Percentiles rank a stretch among this genome's conserved stretches.
These are phyloP conservation scores for Orthosia gothica DNA, from an alignment of 2,888 invertebrate genomes.

Conservation along the genomic window DNA sequence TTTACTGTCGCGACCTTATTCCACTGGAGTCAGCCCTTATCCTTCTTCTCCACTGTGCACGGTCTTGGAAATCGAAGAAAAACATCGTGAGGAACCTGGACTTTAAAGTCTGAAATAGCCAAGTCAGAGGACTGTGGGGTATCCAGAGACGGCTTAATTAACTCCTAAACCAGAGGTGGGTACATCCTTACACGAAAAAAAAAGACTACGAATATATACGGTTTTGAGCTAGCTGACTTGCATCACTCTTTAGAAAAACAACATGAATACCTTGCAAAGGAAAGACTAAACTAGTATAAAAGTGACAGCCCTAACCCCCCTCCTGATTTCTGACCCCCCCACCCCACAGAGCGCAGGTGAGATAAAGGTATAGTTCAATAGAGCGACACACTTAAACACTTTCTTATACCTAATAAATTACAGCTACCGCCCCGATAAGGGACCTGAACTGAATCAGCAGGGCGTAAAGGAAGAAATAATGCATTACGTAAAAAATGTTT, in stretches of 20 bases:
- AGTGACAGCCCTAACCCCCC: constrained; percentile 48
- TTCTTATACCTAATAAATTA: constrained; percentile 63
- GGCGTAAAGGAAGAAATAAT: constrained; percentile 14
- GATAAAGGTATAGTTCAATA: constrained; percentile 68
- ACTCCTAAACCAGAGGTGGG: too few species aligned
- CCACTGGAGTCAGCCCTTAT: too few species aligned
- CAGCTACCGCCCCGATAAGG: constrained; percentile 38
- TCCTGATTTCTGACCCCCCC: constrained; percentile 18
- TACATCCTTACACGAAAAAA: too few species aligned
- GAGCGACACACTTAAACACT: constrained; percentile 62
- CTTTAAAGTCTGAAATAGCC: too few species aligned
- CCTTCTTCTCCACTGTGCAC: too few species aligned
- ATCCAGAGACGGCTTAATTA: too few species aligned
- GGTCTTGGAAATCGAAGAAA: too few species aligned
- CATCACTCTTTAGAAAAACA: neutral
- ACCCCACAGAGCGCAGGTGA: constrained; percentile 63
- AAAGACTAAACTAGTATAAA: neutral
- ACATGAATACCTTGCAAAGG: neutral
- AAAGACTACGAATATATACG: too few species aligned
- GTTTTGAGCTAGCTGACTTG: too few species aligned
- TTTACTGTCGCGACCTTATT: too few species aligned
- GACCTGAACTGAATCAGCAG: constrained; percentile 36
- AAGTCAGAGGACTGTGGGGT: too few species aligned
- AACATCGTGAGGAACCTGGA: too few species aligned
- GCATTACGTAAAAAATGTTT: constrained; percentile 27